Base-by-base conservation (phyloP, 1,140 invertebrate species). In the Caenorhabditis elegans region DNA sequence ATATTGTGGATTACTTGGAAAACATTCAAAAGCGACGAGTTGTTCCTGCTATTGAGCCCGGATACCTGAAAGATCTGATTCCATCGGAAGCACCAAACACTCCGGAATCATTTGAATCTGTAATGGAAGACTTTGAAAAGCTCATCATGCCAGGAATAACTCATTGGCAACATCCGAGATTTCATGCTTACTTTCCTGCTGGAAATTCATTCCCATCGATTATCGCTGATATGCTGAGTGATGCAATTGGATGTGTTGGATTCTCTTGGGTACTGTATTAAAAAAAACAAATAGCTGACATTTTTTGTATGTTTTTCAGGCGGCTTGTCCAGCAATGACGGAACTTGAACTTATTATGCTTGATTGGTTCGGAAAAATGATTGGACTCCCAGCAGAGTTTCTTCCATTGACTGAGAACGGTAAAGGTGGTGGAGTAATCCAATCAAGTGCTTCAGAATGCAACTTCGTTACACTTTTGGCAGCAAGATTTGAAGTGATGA, bases 141-240 rank as follows among this genome's bases (percentile, higher is more conserved):
- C 96, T 95, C 91, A 98, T 99, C 83, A 98, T 99, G 95, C 96
- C 96, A 0, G 97, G 97, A 46, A 95, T 97, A 55, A 98, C 97
- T 0, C 96, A 98, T 90, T 99, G 97, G 97, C 96, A 98, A 90
- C 97, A 99, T 92, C 97, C 97, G 0, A 92, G 95, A 70, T 99
- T 99, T 91, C 97, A 98, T 90, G 97, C 97, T 0, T 99, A 99
- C 90, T 99, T 99, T 90, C 97, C 97, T 1, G 93, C 96, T 0
- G 97, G 97, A 28, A 98, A 98, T 91, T 97, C 95, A 0, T 99
- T 94, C 90, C 96, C 97, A 1, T 98, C 96, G 0, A 97, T 99
- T 79, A 91, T 99, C 19, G 97, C 95, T n/a, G 96, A 98, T 86
- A 97, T 99, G 95, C 90, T 99, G 46, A 94, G 94, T 15, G 95